Percentiles rank a stretch among this genome's conserved stretches.
These are phyloP conservation scores for Tachypleus tridentatus DNA, from an alignment of 1,140 invertebrate species.

Conservation along the genomic window DNA sequence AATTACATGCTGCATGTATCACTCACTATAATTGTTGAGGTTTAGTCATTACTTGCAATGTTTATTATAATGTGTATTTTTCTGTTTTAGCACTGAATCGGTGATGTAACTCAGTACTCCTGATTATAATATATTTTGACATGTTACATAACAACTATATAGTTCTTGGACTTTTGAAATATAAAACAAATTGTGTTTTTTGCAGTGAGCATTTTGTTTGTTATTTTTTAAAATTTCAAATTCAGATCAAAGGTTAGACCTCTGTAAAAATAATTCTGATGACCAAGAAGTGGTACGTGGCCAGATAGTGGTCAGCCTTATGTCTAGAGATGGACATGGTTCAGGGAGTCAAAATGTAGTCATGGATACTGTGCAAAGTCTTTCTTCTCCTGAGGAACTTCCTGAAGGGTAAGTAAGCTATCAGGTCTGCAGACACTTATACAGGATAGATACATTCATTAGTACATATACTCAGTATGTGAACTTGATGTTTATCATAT, in stretches of 20 bases:
- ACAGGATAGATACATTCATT: no score
- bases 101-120: no score
- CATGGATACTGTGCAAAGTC: constrained; percentile 12
- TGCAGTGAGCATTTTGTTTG: background rate
- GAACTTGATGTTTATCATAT: no score
- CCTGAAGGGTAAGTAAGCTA: constrained; percentile 37
- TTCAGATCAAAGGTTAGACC: constrained; percentile 81
- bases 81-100: background rate
- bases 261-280: constrained; percentile 69
- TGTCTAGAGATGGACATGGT: constrained; percentile 66
- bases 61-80: background rate
- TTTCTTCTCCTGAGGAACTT: constrained; percentile 26
- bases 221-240: constrained; percentile 4
- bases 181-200: background rate
- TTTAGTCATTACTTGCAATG: background rate
- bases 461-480: no score
- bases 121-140: no score
- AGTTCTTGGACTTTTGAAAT: background rate
- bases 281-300: constrained; percentile 79
- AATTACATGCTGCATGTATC: no score
- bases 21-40: no score
- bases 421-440: no score
- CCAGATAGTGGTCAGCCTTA: constrained; percentile 82
- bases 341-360: constrained; percentile 39
- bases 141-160: background rate